Evolutionary conservation across 2,888 invertebrate genomes (phyloP).

Genomic region (Cephalotes varians): DNA sequence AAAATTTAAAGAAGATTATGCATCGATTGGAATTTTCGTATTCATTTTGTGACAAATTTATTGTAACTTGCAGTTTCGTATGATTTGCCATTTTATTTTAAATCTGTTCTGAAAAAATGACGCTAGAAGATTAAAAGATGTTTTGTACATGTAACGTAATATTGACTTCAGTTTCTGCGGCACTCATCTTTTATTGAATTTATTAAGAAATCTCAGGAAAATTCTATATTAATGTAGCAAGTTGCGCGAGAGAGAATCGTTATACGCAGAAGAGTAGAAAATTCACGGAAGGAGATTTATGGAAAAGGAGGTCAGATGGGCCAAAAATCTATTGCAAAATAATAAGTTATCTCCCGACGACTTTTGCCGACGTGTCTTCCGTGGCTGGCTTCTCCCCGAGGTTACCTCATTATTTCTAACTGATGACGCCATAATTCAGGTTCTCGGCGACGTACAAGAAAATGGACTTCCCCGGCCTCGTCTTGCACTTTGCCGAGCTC

Average conservation of each 20-base stretch:
- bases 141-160: neutral
- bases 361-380: conserved; percentile 80
- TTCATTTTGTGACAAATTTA: neutral
- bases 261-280: neutral
- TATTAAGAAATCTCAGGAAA: neutral
- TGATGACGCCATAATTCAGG: conserved; percentile 83
- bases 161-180: neutral
- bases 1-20: neutral
- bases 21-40: neutral
- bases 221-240: conserved; percentile 31
- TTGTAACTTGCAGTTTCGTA: neutral
- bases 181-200: neutral
- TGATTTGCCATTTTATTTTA: neutral
- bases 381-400: conserved; percentile 74
- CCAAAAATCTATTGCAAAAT: conserved; percentile 79
- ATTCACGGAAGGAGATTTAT: neutral
- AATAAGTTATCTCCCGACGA: conserved; percentile 79
- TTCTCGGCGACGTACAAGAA: conserved; percentile 80
- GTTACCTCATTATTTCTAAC: conserved; percentile 83
- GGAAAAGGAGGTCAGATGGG: conserved; percentile 38
- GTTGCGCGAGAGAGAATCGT: conserved; percentile 9
- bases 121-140: neutral
- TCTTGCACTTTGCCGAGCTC: conserved; percentile 59
- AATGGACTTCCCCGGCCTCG: conserved; percentile 79
- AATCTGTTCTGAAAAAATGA: neutral